Evolutionary conservation across 2,888 invertebrate genomes (phyloP), one percentile per base, ranked within the genome.

Genomic region (Strigamia maritima): DNA sequence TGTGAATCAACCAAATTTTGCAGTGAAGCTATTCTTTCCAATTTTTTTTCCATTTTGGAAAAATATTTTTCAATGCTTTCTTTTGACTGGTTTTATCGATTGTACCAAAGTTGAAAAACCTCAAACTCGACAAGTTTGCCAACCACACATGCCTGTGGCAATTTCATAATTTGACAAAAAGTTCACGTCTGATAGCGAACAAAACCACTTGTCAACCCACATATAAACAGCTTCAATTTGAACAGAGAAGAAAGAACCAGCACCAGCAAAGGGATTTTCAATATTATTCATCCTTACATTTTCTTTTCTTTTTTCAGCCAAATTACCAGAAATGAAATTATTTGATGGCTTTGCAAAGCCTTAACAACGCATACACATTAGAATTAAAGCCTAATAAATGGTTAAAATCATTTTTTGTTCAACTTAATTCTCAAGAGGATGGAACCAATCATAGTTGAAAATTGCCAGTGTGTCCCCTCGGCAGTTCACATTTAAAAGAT

Each of bases 81-180:
- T 22, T 19, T 54, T 19, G 54, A 54, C 54, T 54, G 54, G 12
- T 7, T 24, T 70, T 24, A 70, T 24, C 28, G 70, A 70, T 70
- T 70, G 10, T 28, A 26, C 7, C 26, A 26, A 26, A 26, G 24
- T 28, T 16, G n/a, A 19, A 26, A 70, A 70, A 70, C 70, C 70
- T 70, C 70, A 28, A 60, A 28, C 26, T 70, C 26, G 70, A 70
- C 70, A 70, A 26, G 10, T 14, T 26, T 12, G 28, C 70, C 28
- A 65, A 28, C 70, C 70, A 28, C 70, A 10, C 26, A n/a, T 70
- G 70, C 70, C 70, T 70, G 26, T 70, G 70, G 70, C 70, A 70
- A 70, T 70, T 28, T 28, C 70, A 70, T 70, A 70, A 70, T 70
- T 70, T 70, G 70, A 70, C 70, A 70, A 70, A 70, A 70, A 28